Conservation (phyloP, 2,113 vertebrate species). For the Eretmodus cyanostictus region DNA sequence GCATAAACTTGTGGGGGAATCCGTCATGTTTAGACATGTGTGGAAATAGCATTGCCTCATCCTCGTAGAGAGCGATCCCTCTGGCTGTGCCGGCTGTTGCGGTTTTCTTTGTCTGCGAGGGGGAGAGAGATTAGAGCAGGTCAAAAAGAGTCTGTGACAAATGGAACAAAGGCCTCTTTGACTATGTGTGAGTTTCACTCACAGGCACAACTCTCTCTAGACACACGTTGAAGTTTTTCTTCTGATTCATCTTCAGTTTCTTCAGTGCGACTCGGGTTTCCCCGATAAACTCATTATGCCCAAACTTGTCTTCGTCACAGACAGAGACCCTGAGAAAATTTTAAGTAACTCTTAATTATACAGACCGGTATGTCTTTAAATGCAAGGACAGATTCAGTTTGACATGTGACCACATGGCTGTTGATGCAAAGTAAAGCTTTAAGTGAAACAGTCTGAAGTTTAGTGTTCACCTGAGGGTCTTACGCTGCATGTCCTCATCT, state of each 20-base stretch:
- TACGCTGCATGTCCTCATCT: conserved; percentile 93
- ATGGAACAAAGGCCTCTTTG: background rate
- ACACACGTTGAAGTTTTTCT: conserved; percentile 94
- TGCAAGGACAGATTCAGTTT: background rate
- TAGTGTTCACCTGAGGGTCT: conserved; percentile 82
- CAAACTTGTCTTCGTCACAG: conserved; percentile 97
- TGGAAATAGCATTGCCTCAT: conserved; percentile 77
- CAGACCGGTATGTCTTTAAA: background rate
- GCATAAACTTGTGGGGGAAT: conserved; percentile 1
- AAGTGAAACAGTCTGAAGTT: background rate
- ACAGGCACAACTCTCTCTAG: conserved; percentile 91
- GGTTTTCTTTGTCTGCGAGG: conserved; percentile 80
- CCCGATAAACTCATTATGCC: conserved; percentile 96
- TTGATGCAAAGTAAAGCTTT: background rate
- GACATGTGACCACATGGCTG: background rate
- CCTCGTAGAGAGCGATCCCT: conserved; percentile 93
- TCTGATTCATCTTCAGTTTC: conserved; percentile 91
- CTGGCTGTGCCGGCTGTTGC: conserved; percentile 81
- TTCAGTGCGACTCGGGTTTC: conserved; percentile 94
- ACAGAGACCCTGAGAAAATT: conserved; percentile 82
- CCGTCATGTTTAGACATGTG: conserved; percentile 27
- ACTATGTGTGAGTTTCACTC: conserved; percentile 32
- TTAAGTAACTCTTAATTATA: background rate
- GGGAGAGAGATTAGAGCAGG: background rate
- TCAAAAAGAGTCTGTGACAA: background rate